phyloP scores from a whole-genome alignment of 2,797 vertebrate species.

The Hyperoplus lanceolatus region DNA sequence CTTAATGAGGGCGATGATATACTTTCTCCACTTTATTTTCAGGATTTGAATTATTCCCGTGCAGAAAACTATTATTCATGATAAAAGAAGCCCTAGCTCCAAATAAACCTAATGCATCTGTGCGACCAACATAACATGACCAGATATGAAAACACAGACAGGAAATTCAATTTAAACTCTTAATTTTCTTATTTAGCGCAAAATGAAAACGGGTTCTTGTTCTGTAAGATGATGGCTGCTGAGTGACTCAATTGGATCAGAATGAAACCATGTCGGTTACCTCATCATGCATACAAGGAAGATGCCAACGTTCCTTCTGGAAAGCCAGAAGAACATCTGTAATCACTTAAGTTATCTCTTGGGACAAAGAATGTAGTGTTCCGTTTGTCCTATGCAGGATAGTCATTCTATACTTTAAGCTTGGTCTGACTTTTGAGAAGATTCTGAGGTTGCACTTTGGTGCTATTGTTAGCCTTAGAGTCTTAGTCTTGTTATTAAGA shows the following conservation, averaged over 20 bases:
- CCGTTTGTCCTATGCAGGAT: too few species aligned
- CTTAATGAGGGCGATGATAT: conserved; percentile 82
- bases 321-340: too few species aligned
- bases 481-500: too few species aligned
- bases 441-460: too few species aligned
- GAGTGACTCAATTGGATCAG: conserved; percentile 2
- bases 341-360: too few species aligned
- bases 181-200: not conserved
- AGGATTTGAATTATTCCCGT: conserved; percentile 66
- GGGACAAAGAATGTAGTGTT: too few species aligned
- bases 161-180: conserved; percentile 34
- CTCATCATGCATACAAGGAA: conserved; percentile 9
- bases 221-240: conserved; percentile 14
- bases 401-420: too few species aligned
- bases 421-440: too few species aligned
- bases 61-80: conserved; percentile 71
- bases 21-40: conserved; percentile 76
- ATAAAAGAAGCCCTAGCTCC: conserved; percentile 61
- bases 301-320: not conserved
- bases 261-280: conserved; percentile 6
- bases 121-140: conserved; percentile 26
- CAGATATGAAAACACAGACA: conserved; percentile 46
- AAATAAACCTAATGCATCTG: conserved; percentile 56
- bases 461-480: too few species aligned
- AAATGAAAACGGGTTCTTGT: conserved; percentile 23